Conservation (phyloP, 1,140 invertebrate genomes). For the Drosophila equinoxialis region DNA sequence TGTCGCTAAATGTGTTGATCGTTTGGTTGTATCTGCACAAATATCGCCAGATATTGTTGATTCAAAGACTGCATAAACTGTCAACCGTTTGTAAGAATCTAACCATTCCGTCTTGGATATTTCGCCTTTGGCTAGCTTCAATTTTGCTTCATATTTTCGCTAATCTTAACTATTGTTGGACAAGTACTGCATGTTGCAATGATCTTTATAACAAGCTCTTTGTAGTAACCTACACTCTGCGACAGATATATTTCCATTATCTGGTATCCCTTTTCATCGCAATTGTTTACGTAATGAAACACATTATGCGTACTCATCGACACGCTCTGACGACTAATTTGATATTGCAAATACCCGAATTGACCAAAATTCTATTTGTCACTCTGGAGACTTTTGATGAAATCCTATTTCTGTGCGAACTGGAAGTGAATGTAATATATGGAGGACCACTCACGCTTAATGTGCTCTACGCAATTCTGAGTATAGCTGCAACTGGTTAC, state of each 20-base stretch:
- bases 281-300: constrained; percentile 2
- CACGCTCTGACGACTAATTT: neutral
- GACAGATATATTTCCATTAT: constrained; percentile 11
- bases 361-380: neutral
- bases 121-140: neutral
- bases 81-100: neutral
- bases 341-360: neutral
- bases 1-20: neutral
- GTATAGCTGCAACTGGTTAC: neutral
- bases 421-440: constrained; percentile 10
- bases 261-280: constrained; percentile 6
- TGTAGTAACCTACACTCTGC: neutral
- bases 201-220: neutral
- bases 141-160: neutral
- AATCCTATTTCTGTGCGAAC: constrained; percentile 3
- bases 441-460: constrained; percentile 1
- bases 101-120: constrained; percentile 6
- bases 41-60: neutral
- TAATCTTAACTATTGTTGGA: neutral
- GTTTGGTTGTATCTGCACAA: neutral
- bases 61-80: constrained; percentile 1
- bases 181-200: neutral
- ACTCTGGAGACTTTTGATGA: constrained; percentile 3
- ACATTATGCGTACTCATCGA: neutral
- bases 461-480: constrained; percentile 3